Percentiles rank a stretch among this genome's conserved stretches.
Conservation (phyloP, 1,140 invertebrate species). For the Dreissena rostriformis region DNA sequence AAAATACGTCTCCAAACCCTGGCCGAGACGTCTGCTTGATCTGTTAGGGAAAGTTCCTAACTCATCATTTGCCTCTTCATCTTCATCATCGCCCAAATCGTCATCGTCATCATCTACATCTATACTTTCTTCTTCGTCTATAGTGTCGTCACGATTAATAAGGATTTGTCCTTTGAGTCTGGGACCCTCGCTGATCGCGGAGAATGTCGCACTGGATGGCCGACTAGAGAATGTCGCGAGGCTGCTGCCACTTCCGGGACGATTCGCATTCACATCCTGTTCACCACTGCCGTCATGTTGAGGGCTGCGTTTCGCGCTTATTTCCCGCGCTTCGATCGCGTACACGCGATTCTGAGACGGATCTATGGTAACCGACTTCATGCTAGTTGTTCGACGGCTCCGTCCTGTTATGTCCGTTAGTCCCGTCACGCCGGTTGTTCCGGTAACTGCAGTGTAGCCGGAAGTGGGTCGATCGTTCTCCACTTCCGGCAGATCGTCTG, state of each 20-base stretch:
- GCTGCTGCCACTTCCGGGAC: slow-evolving; percentile 31
- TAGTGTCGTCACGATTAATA: neutral
- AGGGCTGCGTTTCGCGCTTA: neutral
- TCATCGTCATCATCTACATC: slow-evolving; percentile 1
- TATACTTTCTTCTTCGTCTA: neutral
- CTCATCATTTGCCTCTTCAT: neutral
- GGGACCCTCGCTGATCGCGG: neutral
- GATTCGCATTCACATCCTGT: neutral
- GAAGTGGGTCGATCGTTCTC: slow-evolving; percentile 38
- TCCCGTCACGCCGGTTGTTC: slow-evolving; percentile 42
- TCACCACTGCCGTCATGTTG: neutral
- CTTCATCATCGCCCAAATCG: neutral
- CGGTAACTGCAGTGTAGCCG: slow-evolving; percentile 31
- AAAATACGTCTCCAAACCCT: neutral
- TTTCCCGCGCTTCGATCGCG: slow-evolving; percentile 36
- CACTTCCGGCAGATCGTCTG: slow-evolving; percentile 23
- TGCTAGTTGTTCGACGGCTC: slow-evolving; percentile 15
- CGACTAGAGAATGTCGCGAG: slow-evolving; percentile 36
- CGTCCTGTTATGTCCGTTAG: slow-evolving; percentile 22
- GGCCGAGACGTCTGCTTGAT: neutral
- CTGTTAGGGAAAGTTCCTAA: neutral
- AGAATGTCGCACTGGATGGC: slow-evolving; percentile 24
- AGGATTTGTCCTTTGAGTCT: neutral
- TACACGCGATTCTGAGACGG: slow-evolving; percentile 43
- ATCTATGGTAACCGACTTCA: slow-evolving; percentile 43